These are phyloP conservation scores for Probaryconus sp. DNA, from an alignment of 1,140 invertebrate species.

Conservation along the genomic window DNA sequence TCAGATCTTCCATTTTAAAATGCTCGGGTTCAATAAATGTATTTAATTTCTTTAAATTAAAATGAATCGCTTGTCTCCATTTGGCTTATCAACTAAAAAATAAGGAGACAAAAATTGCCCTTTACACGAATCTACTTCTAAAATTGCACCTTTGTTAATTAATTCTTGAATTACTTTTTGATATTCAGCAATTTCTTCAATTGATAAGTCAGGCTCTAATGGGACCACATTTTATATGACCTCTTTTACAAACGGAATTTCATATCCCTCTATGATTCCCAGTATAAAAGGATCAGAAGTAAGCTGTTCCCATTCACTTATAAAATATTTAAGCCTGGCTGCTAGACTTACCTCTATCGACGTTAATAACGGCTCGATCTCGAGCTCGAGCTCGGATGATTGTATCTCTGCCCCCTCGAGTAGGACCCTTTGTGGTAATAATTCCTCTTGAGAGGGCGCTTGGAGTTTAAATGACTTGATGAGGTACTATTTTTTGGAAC, in stretches of 20 bases:
- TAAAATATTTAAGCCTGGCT: background rate
- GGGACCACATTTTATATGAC: background rate
- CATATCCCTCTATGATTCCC: background rate
- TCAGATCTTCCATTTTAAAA: no score
- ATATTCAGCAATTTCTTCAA: background rate
- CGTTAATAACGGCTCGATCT: no score
- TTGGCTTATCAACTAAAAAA: conserved; percentile 2
- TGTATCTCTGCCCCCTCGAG: no score
- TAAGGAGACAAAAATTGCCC: background rate
- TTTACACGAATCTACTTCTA: background rate
- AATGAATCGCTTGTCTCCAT: background rate
- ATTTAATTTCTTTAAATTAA: conserved; percentile 3
- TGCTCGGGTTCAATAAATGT: background rate
- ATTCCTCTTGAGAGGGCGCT: no score
- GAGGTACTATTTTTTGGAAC: no score
- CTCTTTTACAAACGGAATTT: background rate
- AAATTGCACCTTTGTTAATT: conserved; percentile 5
- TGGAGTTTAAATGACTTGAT: no score
- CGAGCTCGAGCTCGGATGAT: no score
- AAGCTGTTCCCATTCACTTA: background rate
- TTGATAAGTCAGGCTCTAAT: no score
- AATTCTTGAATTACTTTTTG: background rate
- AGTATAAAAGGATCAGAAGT: background rate
- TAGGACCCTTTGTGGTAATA: no score
- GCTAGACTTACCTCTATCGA: no score